These are phyloP conservation scores for Falco berigora DNA, from an alignment of 2,797 vertebrate genomes.

Conservation along the genomic window DNA sequence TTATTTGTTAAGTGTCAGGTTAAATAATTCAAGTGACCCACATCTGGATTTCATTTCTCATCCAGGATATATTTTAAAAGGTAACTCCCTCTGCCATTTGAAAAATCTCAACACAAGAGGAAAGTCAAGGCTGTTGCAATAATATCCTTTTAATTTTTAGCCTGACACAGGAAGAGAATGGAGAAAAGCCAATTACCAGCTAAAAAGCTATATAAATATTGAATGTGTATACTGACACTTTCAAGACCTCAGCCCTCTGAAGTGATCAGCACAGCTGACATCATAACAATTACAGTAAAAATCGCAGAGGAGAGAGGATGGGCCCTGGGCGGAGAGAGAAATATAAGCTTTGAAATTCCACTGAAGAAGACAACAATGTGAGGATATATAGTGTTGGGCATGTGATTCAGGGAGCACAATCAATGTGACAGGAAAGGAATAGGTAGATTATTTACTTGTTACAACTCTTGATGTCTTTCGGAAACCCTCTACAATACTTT, in stretches of 20 bases:
- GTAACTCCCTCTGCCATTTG: not conserved
- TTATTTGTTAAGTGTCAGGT: slow-evolving; percentile 18
- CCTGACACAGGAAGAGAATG: not conserved
- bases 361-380: not conserved
- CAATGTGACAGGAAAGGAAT: not conserved
- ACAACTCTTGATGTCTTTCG: not conserved
- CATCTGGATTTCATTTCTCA: slow-evolving; percentile 13
- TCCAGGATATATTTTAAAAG: not conserved
- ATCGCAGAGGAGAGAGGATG: not conserved
- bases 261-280: not conserved
- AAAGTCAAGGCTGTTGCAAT: not conserved
- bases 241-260: slow-evolving; percentile 4
- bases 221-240: not conserved
- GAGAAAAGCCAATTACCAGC: not conserved
- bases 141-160: not conserved
- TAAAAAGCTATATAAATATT: slow-evolving; percentile 34
- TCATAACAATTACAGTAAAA: slow-evolving; percentile 21
- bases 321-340: not conserved
- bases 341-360: slow-evolving; percentile 5
- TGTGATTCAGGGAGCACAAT: not conserved
- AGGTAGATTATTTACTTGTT: not conserved
- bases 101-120: not conserved
- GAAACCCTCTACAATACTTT: not conserved
- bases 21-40: slow-evolving; percentile 35
- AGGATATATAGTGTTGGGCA: not conserved